Conservation (phyloP, 2,888 invertebrate genomes). For the Amitus sp. region DNA sequence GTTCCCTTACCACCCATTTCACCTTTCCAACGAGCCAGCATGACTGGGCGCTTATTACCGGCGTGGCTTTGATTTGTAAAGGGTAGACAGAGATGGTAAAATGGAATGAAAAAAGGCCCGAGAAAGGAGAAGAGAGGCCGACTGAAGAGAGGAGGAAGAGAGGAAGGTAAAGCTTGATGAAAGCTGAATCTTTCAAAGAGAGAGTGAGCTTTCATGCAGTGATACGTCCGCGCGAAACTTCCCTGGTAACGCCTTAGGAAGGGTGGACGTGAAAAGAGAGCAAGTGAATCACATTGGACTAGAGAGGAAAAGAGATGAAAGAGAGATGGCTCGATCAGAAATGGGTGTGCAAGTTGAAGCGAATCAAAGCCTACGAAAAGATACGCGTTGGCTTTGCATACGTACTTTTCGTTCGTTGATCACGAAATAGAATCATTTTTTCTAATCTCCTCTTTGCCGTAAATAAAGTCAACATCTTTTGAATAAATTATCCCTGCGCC, state of each 20-base stretch:
- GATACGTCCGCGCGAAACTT: conserved; percentile 47
- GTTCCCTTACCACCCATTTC: conserved; percentile 23
- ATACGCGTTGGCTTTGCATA: conserved; percentile 19
- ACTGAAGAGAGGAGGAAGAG: conserved; percentile 31
- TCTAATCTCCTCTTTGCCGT: conserved; percentile 10
- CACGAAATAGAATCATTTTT: conserved; percentile 19
- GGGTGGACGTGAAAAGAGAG: conserved; percentile 38
- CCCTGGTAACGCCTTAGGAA: conserved; percentile 37
- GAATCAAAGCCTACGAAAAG: conserved; percentile 36
- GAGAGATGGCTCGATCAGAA: conserved; percentile 34
- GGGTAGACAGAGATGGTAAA: conserved; percentile 44
- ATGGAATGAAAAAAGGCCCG: conserved; percentile 33
- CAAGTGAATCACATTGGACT: conserved; percentile 26
- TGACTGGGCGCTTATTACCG: conserved; percentile 58
- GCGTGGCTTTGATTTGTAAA: conserved; percentile 63
- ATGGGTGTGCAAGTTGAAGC: conserved; percentile 28
- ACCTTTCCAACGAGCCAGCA: conserved; percentile 22
- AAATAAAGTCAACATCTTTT: neutral
- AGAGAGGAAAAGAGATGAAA: too few relatives aligned
- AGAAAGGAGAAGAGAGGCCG: conserved; percentile 34
- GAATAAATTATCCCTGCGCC: neutral
- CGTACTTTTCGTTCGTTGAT: conserved; percentile 31
- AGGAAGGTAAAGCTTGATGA: conserved; percentile 45
- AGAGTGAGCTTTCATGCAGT: conserved; percentile 43
- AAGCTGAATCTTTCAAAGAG: conserved; percentile 57